These are phyloP conservation scores for Rhagium mordax DNA, from an alignment of 2,888 invertebrate genomes.

Conservation along the genomic window DNA sequence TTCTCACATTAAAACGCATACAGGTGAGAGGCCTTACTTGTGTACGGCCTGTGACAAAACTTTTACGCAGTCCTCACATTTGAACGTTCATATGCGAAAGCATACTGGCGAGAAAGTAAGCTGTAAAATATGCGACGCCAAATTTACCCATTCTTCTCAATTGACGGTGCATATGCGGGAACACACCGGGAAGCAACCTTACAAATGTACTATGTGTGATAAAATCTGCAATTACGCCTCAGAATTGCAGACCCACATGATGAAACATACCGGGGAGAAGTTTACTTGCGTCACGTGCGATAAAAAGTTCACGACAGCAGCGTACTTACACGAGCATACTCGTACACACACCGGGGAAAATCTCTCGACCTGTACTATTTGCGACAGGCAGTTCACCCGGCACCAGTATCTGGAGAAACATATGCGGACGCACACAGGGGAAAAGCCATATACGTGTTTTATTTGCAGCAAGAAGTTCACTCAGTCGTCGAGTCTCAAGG, in stretches of 20 bases:
- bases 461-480: slow-evolving; percentile 67
- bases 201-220: slow-evolving; percentile 66
- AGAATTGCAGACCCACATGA: slow-evolving; percentile 65
- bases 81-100: slow-evolving; percentile 74
- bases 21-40: slow-evolving; percentile 75
- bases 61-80: slow-evolving; percentile 76
- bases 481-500: slow-evolving; percentile 66
- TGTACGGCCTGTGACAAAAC: slow-evolving; percentile 74
- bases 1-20: slow-evolving; percentile 76
- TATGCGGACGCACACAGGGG: slow-evolving; percentile 71
- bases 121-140: slow-evolving; percentile 64
- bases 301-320: slow-evolving; percentile 66
- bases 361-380: slow-evolving; percentile 67
- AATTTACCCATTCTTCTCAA: slow-evolving; percentile 68
- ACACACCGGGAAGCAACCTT: slow-evolving; percentile 68
- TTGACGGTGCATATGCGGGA: slow-evolving; percentile 67
- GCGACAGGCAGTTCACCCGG: slow-evolving; percentile 72
- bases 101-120: slow-evolving; percentile 73
- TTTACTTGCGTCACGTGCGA: slow-evolving; percentile 65
- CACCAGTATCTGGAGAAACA: slow-evolving; percentile 73
- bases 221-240: slow-evolving; percentile 66
- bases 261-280: slow-evolving; percentile 66
- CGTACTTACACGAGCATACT: slow-evolving; percentile 64
- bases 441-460: slow-evolving; percentile 66
- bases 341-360: slow-evolving; percentile 68